Conservation (phyloP, 1,140 invertebrate genomes). For the Magallana gigas region DNA sequence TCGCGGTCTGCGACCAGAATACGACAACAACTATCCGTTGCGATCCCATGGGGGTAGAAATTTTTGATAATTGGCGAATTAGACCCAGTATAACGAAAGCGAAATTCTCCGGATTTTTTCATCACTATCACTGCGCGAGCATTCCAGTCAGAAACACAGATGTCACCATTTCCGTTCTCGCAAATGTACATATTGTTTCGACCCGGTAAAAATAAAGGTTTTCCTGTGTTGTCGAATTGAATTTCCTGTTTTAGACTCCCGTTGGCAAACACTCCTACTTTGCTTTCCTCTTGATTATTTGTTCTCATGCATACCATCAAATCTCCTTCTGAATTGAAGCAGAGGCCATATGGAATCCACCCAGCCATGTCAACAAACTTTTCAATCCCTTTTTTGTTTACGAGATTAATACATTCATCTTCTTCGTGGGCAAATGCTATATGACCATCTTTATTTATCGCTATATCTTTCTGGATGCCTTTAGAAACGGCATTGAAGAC, state of each 20-base stretch:
- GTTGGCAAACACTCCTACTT: background rate
- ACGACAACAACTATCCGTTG: background rate
- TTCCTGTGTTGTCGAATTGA: background rate
- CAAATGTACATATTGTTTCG: constrained; percentile 9
- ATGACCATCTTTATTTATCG: background rate
- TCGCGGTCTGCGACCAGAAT: background rate
- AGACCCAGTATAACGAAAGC: background rate
- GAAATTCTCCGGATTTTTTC: background rate
- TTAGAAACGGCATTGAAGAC: background rate
- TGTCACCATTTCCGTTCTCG: constrained; percentile 22
- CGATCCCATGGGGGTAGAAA: constrained; percentile 6
- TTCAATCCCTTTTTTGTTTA: background rate
- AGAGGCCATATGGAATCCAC: constrained; percentile 20
- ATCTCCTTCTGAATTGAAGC: background rate
- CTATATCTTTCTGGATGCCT: constrained; percentile 10
- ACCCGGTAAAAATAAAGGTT: background rate
- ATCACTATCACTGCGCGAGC: background rate
- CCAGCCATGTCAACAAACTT: background rate
- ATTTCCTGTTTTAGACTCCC: background rate
- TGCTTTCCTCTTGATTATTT: background rate
- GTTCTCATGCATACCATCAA: constrained; percentile 15
- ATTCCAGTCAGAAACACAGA: constrained; percentile 21
- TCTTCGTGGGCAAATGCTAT: background rate
- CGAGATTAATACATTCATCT: constrained; percentile 1
- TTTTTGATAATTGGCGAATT: background rate